These are phyloP conservation scores for Papilio machaon DNA, from an alignment of 1,140 invertebrate genomes.

Conservation along the genomic window DNA sequence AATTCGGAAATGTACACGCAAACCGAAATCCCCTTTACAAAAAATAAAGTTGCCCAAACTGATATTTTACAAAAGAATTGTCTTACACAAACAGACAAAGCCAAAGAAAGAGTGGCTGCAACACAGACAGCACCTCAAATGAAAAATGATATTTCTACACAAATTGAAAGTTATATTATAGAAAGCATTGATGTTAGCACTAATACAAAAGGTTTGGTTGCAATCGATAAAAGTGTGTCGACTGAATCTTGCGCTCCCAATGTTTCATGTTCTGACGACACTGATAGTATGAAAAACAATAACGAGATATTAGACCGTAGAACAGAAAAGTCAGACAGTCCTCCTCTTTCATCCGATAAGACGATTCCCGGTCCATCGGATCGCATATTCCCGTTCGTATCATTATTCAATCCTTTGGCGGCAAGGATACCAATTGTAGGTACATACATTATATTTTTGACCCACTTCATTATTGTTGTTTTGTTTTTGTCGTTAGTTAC, in stretches of 20 bases:
- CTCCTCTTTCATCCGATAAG: slow-evolving; percentile 74
- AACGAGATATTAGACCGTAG: background rate
- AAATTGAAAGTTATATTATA: slow-evolving; percentile 48
- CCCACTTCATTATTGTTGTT: slow-evolving; percentile 48
- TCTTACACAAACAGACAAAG: slow-evolving; percentile 66
- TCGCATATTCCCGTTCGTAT: slow-evolving; percentile 69
- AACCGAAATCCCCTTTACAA: slow-evolving; percentile 67
- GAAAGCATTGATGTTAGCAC: slow-evolving; percentile 48
- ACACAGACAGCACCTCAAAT: slow-evolving; percentile 57
- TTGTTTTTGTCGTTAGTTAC: slow-evolving; percentile 34
- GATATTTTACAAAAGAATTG: slow-evolving; percentile 51
- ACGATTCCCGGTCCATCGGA: slow-evolving; percentile 49
- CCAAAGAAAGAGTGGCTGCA: slow-evolving; percentile 55
- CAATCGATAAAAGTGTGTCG: slow-evolving; percentile 44
- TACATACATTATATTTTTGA: slow-evolving; percentile 70
- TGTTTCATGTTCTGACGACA: slow-evolving; percentile 36
- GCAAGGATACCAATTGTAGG: slow-evolving; percentile 79
- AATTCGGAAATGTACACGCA: slow-evolving; percentile 68
- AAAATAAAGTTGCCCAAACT: slow-evolving; percentile 71
- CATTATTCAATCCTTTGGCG: slow-evolving; percentile 77
- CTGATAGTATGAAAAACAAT: slow-evolving; percentile 32
- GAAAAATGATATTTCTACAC: slow-evolving; percentile 51
- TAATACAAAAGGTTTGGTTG: slow-evolving; percentile 43
- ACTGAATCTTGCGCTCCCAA: slow-evolving; percentile 37
- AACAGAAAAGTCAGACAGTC: slow-evolving; percentile 73